Base-by-base conservation (phyloP, 1,140 invertebrate genomes). In the Belonocnema kinseyi region DNA sequence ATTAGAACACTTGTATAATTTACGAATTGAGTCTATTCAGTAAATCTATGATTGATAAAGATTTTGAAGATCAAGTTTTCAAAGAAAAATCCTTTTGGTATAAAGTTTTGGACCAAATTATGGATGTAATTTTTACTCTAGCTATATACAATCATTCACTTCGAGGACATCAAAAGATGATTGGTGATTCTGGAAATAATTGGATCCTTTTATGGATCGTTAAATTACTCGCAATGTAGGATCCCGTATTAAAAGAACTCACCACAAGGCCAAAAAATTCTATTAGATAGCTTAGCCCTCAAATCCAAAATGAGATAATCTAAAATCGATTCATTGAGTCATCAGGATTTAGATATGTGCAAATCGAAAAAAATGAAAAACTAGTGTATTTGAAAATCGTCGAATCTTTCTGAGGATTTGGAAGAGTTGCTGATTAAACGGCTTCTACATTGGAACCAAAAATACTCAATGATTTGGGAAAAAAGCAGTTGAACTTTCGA, bases 271-370 rank as follows among this genome's bases (percentile, higher is more conserved):
- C 78, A 33, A 61, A 75, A 46, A 75, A 78, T 14, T 78, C 77
- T n/a, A 52, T 71, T 46, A 71, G 56, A 75, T 81, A 81, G 66
- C 79, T 83, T n/a, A 84, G 83, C 72, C 77, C 71, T 21, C 26
- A 70, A 74, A 80, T 81, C 33, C 80, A 85, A 79, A 79, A 83
- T 81, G 85, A 86, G 80, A 66, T 87, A 61, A 87, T 76, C 79
- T 33, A 82, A 83, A 78, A 52, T 81, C 51, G 82, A 85, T 77
- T 80, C 83, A 72, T 46, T 85, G 46, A 82, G 80, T 52, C 53
- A 79, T n/a, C n/a, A 78, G 72, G 78, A 56, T 76, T 82, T 54
- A 77, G 82, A 58, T 83, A 79, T 56, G 78, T 82, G 5, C 76
- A 50, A 53, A 77, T 83, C 53, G 66, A 73, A 19, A 61, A 77